A percentile compares a stretch with the other conserved stretches of the same genome.
phyloP scores from a whole-genome alignment of 2,113 vertebrate species.

The Halcyon senegalensis region DNA sequence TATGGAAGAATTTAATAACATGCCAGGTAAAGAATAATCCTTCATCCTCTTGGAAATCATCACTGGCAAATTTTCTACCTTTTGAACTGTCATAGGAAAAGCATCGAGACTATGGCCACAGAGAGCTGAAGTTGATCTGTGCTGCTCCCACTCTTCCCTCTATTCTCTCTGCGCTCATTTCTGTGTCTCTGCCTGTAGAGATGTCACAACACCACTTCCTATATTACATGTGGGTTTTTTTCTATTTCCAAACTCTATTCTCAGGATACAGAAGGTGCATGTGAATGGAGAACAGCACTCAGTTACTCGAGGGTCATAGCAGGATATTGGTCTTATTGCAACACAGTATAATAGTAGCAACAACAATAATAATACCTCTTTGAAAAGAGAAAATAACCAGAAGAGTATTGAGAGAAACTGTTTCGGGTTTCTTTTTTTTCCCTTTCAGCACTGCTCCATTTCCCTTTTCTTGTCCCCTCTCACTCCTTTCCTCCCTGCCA shows the following conservation, averaged over 20 bases:
- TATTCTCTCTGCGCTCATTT: neutral
- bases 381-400: neutral
- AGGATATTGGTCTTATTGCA: neutral
- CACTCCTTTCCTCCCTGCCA: neutral
- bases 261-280: neutral
- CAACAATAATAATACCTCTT: neutral
- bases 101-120: neutral
- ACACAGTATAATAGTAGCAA: neutral
- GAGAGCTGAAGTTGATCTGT: neutral
- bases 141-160: neutral
- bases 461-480: neutral
- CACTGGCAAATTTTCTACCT: neutral
- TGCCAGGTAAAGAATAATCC: constrained; percentile 35
- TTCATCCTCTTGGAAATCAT: neutral
- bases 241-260: neutral
- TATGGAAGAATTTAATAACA: constrained; percentile 13
- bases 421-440: neutral
- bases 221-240: neutral
- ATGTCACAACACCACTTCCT: neutral
- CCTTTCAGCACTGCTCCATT: neutral
- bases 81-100: neutral
- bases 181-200: neutral
- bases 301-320: neutral
- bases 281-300: neutral
- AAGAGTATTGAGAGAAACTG: neutral